phyloP scores from a whole-genome alignment of 1,140 invertebrate genomes.

The Listronotus oregonensis region DNA sequence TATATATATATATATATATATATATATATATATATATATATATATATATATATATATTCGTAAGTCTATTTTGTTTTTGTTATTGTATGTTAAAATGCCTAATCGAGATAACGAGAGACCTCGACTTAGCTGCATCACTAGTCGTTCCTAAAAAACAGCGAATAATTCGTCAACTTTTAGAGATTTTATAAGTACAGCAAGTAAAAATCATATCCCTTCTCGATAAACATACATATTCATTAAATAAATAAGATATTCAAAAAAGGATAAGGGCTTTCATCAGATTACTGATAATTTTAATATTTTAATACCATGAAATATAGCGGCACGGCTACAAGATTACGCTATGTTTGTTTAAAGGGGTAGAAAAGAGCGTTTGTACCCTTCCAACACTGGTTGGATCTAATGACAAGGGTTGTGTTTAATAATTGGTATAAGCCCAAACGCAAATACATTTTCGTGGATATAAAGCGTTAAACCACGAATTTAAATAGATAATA shows the following conservation, averaged over 20 bases:
- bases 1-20: conserved; percentile 1
- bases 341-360: conserved; percentile 37
- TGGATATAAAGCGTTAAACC: conserved; percentile 16
- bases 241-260: conserved; percentile 1
- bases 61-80: too few relatives aligned
- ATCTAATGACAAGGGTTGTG: conserved; percentile 31
- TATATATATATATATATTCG: conserved; percentile 10
- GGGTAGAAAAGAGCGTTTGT: conserved; percentile 17
- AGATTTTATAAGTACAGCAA: too few relatives aligned
- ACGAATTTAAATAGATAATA: conserved; percentile 24
- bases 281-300: conserved; percentile 32
- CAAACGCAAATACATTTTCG: conserved; percentile 34
- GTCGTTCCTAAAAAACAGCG: too few relatives aligned
- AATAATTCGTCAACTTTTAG: too few relatives aligned
- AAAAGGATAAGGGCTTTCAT: background rate
- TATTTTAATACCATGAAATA: conserved; percentile 39
- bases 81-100: too few relatives aligned
- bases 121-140: too few relatives aligned
- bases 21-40: conserved; percentile 3
- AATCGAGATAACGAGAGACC: too few relatives aligned
- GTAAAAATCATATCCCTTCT: too few relatives aligned
- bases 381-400: conserved; percentile 24
- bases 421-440: conserved; percentile 37
- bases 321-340: conserved; percentile 32
- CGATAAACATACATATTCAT: too few relatives aligned